Conservation (phyloP, 2,888 invertebrate genomes). For the Petrophora chlorosata region DNA sequence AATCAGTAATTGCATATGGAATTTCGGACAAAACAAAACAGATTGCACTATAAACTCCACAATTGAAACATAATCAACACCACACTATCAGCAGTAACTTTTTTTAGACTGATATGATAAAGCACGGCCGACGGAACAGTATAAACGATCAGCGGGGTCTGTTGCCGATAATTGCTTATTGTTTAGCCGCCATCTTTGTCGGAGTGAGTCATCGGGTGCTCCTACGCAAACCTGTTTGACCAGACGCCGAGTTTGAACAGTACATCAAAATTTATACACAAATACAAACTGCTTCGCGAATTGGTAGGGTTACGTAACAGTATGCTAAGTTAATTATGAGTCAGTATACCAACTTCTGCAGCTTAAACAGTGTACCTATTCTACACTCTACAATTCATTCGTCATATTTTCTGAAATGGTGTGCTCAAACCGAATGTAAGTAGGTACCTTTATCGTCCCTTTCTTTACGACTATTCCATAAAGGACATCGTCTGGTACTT, state of each 20-base stretch:
- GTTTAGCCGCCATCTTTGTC: constrained; percentile 65
- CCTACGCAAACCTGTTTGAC: constrained; percentile 58
- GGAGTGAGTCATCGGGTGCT: constrained; percentile 43
- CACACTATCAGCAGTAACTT: neutral
- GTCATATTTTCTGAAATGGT: no score
- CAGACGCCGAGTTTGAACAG: constrained; percentile 56
- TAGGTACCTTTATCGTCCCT: no score
- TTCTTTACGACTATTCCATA: no score
- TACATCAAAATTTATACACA: constrained; percentile 56
- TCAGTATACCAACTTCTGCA: no score
- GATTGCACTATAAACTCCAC: neutral
- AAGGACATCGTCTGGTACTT: no score
- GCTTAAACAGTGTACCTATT: no score
- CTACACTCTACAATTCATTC: no score
- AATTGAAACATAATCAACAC: neutral
- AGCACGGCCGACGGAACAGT: constrained; percentile 29
- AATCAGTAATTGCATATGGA: no score
- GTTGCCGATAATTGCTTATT: constrained; percentile 67
- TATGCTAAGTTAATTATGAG: no score
- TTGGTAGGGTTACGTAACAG: neutral
- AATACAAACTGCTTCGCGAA: constrained; percentile 22
- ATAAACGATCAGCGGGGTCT: constrained; percentile 36
- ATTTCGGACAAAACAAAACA: no score
- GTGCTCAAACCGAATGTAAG: no score
- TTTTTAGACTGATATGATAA: constrained; percentile 31